Conservation (phyloP, 2,797 vertebrate genomes). For the Xiphorhynchus erythropygius region DNA sequence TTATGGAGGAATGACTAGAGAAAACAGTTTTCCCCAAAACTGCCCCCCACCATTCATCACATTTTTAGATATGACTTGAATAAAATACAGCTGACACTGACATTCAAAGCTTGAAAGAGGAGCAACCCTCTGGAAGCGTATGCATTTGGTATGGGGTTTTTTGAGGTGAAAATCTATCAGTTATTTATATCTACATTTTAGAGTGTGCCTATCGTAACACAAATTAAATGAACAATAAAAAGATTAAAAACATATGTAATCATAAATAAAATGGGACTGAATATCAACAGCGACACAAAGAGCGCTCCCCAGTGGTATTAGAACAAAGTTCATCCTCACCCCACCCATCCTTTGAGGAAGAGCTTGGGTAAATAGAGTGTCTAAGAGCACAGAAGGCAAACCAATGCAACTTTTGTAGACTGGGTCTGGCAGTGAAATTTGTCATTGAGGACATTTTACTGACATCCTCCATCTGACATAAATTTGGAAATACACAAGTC, state of each 20-base stretch:
- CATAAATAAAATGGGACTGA: neutral
- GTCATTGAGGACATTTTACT: neutral
- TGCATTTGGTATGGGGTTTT: neutral
- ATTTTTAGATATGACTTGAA: neutral
- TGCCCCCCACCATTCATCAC: neutral
- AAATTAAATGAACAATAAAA: neutral
- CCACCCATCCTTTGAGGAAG: conserved; percentile 40
- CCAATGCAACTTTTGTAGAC: neutral
- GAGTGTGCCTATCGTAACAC: neutral
- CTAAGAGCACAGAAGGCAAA: neutral
- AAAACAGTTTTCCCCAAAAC: neutral
- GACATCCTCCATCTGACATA: neutral
- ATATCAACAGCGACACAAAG: neutral
- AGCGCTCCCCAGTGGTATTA: neutral
- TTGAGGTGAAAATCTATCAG: neutral
- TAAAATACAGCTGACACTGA: neutral
- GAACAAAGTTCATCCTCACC: neutral
- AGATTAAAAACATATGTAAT: neutral
- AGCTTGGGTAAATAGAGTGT: conserved; percentile 33
- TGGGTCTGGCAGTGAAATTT: neutral
- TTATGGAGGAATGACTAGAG: neutral
- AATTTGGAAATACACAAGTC: neutral
- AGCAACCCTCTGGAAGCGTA: neutral
- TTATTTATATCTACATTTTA: neutral
- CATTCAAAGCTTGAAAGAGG: neutral